Evolutionary conservation across 2,888 invertebrate genomes (phyloP).

Genomic region (Mesorhabditis sp.): DNA sequence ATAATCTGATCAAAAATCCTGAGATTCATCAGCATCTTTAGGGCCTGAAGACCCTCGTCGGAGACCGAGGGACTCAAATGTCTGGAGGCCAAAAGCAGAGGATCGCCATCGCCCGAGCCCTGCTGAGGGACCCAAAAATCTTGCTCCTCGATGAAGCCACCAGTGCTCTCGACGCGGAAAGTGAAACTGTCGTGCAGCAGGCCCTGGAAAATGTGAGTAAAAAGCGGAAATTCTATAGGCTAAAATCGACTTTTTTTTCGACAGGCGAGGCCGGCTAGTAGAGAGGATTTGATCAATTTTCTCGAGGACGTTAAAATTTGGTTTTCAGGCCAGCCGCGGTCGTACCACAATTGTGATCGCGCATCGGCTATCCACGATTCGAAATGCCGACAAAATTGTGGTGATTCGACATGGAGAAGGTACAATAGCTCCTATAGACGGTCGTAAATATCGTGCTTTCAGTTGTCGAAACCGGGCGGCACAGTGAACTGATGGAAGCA

Average conservation of each 20-base stretch:
- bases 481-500: conserved; percentile 67
- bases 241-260: neutral
- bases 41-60: conserved; percentile 41
- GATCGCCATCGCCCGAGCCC: conserved; percentile 50
- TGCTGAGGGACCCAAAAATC: conserved; percentile 44
- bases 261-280: neutral
- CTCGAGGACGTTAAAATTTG: neutral
- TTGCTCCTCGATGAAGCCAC: conserved; percentile 49
- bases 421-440: neutral
- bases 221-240: neutral
- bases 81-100: conserved; percentile 49
- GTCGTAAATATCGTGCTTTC: neutral
- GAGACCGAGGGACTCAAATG: conserved; percentile 46
- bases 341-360: conserved; percentile 62
- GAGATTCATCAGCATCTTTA: conserved; percentile 9
- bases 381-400: conserved; percentile 62
- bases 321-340: conserved; percentile 42
- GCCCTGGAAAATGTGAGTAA: conserved; percentile 64
- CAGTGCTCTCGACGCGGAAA: conserved; percentile 41
- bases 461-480: conserved; percentile 73
- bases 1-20: too few relatives aligned
- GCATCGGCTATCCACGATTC: conserved; percentile 63
- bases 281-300: neutral
- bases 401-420: conserved; percentile 56
- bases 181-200: conserved; percentile 41